A percentile compares a stretch with the other conserved stretches of the same genome.
These are phyloP conservation scores for Drosophila carrolli DNA, from an alignment of 1,140 invertebrate genomes.

Conservation along the genomic window DNA sequence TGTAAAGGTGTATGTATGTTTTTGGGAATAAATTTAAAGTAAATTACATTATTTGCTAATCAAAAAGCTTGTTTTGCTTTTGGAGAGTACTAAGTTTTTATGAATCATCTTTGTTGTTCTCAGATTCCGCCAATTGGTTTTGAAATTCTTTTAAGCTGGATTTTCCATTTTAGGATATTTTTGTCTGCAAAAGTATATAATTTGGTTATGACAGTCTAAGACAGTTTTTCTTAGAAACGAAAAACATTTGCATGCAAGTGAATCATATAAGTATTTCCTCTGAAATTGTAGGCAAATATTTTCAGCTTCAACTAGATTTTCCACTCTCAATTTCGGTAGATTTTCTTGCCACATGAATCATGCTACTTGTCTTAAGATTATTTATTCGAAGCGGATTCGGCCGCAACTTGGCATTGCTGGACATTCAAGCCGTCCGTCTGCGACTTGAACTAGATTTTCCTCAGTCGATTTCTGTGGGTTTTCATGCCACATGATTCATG, in stretches of 20 bases:
- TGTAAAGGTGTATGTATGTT: too few relatives aligned
- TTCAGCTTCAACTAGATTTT: slow-evolving; percentile 2
- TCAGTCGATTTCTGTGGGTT: slow-evolving; percentile 35
- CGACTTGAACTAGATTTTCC: slow-evolving; percentile 37
- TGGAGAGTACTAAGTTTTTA: not conserved
- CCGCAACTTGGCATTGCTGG: not conserved
- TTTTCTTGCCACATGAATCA: slow-evolving; percentile 17
- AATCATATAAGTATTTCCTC: slow-evolving; percentile 2
- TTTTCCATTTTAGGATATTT: not conserved
- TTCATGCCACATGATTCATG: slow-evolving; percentile 35
- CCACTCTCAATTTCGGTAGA: slow-evolving; percentile 6
- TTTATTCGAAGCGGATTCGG: slow-evolving; percentile 14
- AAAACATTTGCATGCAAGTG: not conserved
- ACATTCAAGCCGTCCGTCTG: slow-evolving; percentile 1
- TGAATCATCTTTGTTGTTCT: not conserved
- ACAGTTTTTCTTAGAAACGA: not conserved
- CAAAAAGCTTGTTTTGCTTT: not conserved
- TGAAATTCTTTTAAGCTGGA: slow-evolving; percentile 31
- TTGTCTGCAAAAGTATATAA: not conserved
- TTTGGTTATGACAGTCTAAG: too few relatives aligned
- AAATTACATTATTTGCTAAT: too few relatives aligned
- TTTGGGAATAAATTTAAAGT: too few relatives aligned
- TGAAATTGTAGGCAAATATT: not conserved
- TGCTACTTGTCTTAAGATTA: slow-evolving; percentile 12
- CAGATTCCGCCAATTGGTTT: slow-evolving; percentile 40